phyloP scores from a whole-genome alignment of 1,140 invertebrate species.

The Cardiocondyla obscurior region DNA sequence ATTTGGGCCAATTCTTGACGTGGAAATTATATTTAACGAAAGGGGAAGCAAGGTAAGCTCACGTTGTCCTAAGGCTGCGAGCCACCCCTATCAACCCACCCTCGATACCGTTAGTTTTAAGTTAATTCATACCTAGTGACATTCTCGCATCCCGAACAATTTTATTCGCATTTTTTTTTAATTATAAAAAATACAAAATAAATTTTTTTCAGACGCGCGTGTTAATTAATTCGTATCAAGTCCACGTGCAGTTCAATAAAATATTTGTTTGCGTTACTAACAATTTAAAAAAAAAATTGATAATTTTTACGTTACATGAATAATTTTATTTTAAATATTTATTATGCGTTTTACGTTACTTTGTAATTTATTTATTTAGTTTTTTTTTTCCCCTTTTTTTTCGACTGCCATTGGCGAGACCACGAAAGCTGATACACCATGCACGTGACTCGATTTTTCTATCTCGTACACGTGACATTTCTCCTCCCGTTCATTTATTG shows the following conservation, averaged over 20 bases:
- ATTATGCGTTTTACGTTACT: not conserved
- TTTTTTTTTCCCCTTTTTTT: no score
- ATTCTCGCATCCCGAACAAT: conserved; percentile 52
- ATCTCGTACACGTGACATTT: conserved; percentile 6
- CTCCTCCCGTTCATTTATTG: conserved; percentile 36
- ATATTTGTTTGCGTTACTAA: not conserved
- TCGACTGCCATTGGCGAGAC: not conserved
- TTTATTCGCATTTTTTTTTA: not conserved
- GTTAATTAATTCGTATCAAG: not conserved
- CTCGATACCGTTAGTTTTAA: conserved; percentile 63
- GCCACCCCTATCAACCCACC: conserved; percentile 73
- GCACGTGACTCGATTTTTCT: conserved; percentile 44
- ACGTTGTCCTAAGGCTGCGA: conserved; percentile 66
- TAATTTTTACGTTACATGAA: not conserved
- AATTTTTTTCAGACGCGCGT: no score
- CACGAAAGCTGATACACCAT: not conserved
- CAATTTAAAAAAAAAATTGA: not conserved
- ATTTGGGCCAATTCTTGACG: conserved; percentile 99
- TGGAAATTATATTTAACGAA: conserved; percentile 99
- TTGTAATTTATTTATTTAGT: not conserved
- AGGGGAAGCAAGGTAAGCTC: conserved; percentile 98
- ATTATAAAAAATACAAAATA: no score
- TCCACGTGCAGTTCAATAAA: not conserved
- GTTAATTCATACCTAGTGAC: conserved; percentile 37
- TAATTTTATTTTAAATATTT: conserved; percentile 42